These are phyloP conservation scores for Thomomys bottae DNA, from an alignment of 2,113 vertebrate species.

Conservation along the genomic window DNA sequence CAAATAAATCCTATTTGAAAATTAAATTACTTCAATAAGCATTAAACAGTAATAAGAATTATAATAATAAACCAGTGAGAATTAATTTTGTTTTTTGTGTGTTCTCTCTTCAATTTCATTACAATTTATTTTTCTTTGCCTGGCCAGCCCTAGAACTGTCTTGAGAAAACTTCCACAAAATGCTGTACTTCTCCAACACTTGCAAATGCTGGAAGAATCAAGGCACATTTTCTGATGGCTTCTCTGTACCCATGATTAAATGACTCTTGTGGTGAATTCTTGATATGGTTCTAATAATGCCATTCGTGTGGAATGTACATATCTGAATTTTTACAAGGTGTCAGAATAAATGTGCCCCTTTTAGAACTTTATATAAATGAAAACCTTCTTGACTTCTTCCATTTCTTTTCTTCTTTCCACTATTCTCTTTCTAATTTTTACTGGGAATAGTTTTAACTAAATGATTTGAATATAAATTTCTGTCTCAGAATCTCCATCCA, in stretches of 20 bases:
- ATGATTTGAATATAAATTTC: background rate
- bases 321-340: background rate
- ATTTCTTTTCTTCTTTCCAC: background rate
- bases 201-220: background rate
- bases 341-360: background rate
- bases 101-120: background rate
- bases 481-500: background rate
- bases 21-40: background rate
- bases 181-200: background rate
- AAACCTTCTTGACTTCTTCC: background rate
- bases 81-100: background rate
- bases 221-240: background rate
- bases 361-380: slow-evolving; percentile 18
- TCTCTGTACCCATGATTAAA: background rate
- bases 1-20: background rate
- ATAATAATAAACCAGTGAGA: background rate
- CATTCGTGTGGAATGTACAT: background rate
- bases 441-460: background rate
- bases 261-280: background rate
- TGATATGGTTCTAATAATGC: background rate
- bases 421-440: background rate
- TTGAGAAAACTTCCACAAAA: background rate
- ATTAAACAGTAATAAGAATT: background rate
- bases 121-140: background rate
- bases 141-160: background rate